phyloP scores from a whole-genome alignment of 1,140 invertebrate species.

The Dendrolimus punctatus region DNA sequence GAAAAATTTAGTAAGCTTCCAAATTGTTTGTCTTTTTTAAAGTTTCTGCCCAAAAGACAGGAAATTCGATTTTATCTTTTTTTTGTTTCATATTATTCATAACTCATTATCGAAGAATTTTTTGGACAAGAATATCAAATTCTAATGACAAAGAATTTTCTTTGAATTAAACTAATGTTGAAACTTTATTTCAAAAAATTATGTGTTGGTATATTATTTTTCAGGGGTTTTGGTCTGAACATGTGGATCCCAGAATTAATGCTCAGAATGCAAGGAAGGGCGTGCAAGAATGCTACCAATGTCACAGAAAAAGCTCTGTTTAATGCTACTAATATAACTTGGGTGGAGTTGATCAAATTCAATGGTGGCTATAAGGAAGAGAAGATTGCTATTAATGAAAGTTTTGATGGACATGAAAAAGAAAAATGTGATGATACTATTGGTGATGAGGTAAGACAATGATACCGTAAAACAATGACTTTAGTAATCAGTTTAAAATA shows the following conservation, averaged over 20 bases:
- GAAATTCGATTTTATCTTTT: too few relatives aligned
- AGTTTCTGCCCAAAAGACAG: too few relatives aligned
- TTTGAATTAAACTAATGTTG: too few relatives aligned
- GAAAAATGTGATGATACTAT: slow-evolving; percentile 36
- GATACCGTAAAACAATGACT: too few relatives aligned
- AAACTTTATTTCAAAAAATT: neutral
- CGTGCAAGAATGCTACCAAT: slow-evolving; percentile 23
- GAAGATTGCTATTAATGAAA: slow-evolving; percentile 22
- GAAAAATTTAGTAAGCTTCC: too few relatives aligned
- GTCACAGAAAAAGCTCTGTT: slow-evolving; percentile 27
- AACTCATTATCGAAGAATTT: too few relatives aligned
- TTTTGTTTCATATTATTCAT: too few relatives aligned
- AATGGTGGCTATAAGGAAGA: slow-evolving; percentile 16
- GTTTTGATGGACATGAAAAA: slow-evolving; percentile 15
- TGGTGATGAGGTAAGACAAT: slow-evolving; percentile 38
- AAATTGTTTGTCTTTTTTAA: too few relatives aligned
- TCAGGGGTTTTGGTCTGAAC: slow-evolving; percentile 79
- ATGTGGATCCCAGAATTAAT: slow-evolving; percentile 82
- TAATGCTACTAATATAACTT: slow-evolving; percentile 31
- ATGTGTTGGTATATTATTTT: slow-evolving; percentile 15
- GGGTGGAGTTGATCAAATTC: slow-evolving; percentile 29
- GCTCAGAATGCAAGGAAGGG: slow-evolving; percentile 59
- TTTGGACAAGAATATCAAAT: too few relatives aligned
- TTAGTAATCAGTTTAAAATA: too few relatives aligned
- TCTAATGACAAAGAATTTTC: too few relatives aligned